Base-by-base conservation (phyloP, 2,113 vertebrate genomes). In the Columba janthina region DNA sequence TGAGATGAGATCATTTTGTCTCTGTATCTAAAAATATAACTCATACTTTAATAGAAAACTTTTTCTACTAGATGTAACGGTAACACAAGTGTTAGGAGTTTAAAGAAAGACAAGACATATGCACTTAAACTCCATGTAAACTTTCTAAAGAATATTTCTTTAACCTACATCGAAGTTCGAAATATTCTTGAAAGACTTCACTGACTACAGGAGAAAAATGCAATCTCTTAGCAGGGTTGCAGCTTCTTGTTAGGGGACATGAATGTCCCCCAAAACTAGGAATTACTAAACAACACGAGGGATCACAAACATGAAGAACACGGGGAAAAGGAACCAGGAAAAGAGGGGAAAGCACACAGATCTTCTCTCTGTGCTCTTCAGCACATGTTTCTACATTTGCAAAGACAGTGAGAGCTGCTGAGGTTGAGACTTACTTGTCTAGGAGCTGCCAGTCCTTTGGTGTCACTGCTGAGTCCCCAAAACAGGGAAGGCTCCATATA, bases 11-110 rank as follows among this genome's bases (percentile, higher is more conserved):
- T 71, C 19, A 88, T 75, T 80, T 94, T 46, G 60, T 88, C 88
- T 90, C 86, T 84, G 44, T 64, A 90, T 89, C 96, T 95, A 93
- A 92, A 95, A 93, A 95, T 94, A 90, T 16, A 92, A 87, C 26
- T 4, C 44, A 51, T 77, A 44, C 71, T 94, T 96, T 79, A 93
- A 74, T 3, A 71, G 46, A 71, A 88, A 80, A 84, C 64, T 89
- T 85, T 73, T 66, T 66, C 54, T 64, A 62, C 38, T 71, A 83
- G 64, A 85, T 90, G 46, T 26, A 88, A 90, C 29, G 79, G 36
- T 71, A 93, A 92, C 36, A 74, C 28, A 74, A 42, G 46, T 18
- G 2, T 46, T 77, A 66, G 44, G 50, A 93, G 42, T 83, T 90
- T 71, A 89, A 94, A 90, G 75, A 65, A 34, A 65, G 64, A 76